Evolutionary conservation across 2,797 vertebrate species (phyloP).

Genomic region (Thamnophis elegans): DNA sequence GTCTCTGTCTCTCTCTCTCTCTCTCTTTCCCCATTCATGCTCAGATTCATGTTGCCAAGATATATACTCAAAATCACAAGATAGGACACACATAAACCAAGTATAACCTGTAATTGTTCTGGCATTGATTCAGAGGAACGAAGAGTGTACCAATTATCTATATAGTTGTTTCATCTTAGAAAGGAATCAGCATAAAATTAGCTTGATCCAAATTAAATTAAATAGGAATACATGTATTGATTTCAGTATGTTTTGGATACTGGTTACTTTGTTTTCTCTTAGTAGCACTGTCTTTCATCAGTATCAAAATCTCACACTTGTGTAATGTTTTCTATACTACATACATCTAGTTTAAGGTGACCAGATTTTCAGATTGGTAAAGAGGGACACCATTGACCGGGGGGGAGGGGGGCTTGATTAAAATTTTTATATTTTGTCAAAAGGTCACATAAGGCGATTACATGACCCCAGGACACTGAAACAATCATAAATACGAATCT

Average conservation of each 20-base stretch:
- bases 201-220: not conserved
- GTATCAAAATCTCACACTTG: not conserved
- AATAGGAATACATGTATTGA: not conserved
- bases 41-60: not conserved
- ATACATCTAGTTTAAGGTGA: not conserved
- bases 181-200: slow-evolving; percentile 1
- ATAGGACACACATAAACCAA: not conserved
- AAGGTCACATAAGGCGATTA: too few species aligned
- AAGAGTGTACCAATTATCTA: not conserved
- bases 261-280: not conserved
- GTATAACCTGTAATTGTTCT: not conserved
- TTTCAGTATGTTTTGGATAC: not conserved
- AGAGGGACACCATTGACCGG: too few species aligned
- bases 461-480: too few species aligned
- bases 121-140: not conserved
- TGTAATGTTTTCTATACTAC: not conserved
- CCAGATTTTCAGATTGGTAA: too few species aligned
- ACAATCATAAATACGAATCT: too few species aligned
- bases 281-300: not conserved
- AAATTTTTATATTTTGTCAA: too few species aligned
- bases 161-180: not conserved
- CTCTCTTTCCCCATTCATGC: not conserved
- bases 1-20: not conserved
- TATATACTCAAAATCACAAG: not conserved
- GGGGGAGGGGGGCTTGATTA: too few species aligned